Base-by-base conservation (phyloP, 2,888 invertebrate genomes). In the Caradrina clavipalpis region DNA sequence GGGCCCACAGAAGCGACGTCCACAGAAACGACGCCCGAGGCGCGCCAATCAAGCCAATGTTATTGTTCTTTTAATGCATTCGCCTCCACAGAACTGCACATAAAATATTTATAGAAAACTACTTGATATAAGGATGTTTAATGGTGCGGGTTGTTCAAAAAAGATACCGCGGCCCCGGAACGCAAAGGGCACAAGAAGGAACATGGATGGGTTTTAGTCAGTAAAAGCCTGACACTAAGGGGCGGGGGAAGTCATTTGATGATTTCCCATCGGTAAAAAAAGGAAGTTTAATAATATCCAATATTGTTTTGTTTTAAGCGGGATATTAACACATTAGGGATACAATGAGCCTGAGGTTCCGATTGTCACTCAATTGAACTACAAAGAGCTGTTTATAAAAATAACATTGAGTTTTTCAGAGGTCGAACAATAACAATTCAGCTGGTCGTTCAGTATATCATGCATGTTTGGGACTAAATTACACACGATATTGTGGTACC, bases 1-100 rank as follows among this genome's bases (percentile, higher is more conserved):
- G 61, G 68, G 77, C 64, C 82, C 79, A 88, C 88, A 90, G 89
- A 87, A 50, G 66, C 73, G 17, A 45, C 45, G 77, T 64, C 82
- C 80, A 88, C 88, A 90, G 89, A 87, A 50, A 64, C 71, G 66
- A 61, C 60, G 78, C 83, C 70, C 62, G 66, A 61, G 80, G 68
- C 73, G 76, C 76, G 59, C 62, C 82, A 75, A 80, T 76, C 81
- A 73, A 84, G 74, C 76, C 80, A 77, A 77, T 86, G 85, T 85
- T 87, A 88, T 88, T 88, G 86, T 87, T 88, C 81, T 84, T 86
- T 84, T 73, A 81, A 76, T 80, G 76, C 82, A 79, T 73, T 85
- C 72, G 72, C 76, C 80, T 81, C 81, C 64, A 81, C 80, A 55
- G 53, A 62, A 78, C 54, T 55, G 57, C 65, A 31, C 51, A 63